Conservation (phyloP, 1,140 invertebrate species). For the Muscidifurax raptorellus region DNA sequence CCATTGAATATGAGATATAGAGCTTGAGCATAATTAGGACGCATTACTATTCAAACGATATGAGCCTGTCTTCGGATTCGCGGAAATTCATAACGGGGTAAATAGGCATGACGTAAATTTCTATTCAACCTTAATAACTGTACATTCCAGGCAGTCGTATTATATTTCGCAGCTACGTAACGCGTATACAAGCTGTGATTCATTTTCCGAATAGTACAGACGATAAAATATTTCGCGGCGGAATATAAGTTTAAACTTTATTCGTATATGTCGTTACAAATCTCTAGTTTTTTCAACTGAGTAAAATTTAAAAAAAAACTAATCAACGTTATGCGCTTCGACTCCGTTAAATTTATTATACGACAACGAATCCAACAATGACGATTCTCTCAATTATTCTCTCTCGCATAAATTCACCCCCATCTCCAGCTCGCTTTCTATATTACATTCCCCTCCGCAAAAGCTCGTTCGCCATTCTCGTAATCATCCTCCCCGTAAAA, state of each 20-base stretch:
- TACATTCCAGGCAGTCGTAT: background rate
- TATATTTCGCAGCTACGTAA: background rate
- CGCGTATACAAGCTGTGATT: background rate
- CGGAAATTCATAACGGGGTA: background rate
- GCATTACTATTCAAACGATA: background rate
- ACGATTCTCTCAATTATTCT: too few species aligned
- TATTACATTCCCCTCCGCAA: background rate
- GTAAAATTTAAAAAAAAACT: too few species aligned
- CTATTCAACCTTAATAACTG: background rate
- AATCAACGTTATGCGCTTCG: too few species aligned
- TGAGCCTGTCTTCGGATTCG: background rate
- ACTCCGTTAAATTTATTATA: too few species aligned
- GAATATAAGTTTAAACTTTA: background rate
- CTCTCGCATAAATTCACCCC: background rate
- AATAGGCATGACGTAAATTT: background rate
- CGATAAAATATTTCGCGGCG: background rate
- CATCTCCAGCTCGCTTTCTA: too few species aligned
- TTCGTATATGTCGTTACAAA: too few species aligned
- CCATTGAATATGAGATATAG: too few species aligned
- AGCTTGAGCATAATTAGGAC: background rate
- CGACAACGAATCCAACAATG: too few species aligned
- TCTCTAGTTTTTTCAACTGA: too few species aligned
- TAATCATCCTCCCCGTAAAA: background rate
- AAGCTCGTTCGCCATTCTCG: background rate
- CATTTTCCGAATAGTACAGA: background rate